phyloP scores from a whole-genome alignment of 1,140 invertebrate species.

The Batillaria attramentaria region DNA sequence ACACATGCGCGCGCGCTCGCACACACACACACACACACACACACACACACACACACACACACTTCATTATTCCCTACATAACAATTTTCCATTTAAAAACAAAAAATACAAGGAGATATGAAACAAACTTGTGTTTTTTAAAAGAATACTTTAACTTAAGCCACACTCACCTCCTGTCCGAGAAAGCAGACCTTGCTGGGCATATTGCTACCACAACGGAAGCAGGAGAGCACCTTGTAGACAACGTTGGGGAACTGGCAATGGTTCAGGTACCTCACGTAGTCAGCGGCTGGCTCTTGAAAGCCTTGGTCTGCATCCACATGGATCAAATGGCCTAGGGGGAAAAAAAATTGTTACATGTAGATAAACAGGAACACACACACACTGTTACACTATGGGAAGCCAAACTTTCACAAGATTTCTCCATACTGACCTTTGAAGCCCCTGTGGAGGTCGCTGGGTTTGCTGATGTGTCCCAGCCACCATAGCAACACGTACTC shows the following conservation, averaged over 20 bases:
- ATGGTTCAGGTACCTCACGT: conserved; percentile 49
- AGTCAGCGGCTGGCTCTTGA: conserved; percentile 38
- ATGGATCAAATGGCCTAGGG: conserved; percentile 59
- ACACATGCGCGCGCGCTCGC: neutral
- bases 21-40: neutral
- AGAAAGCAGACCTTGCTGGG: conserved; percentile 46
- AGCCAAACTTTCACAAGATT: neutral
- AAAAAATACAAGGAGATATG: neutral
- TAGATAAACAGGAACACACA: no score
- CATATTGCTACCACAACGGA: conserved; percentile 42
- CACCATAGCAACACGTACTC: conserved; percentile 61
- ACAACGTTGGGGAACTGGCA: conserved; percentile 62
- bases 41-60: neutral
- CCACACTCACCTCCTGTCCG: conserved; percentile 53
- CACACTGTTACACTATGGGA: neutral
- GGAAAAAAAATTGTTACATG: neutral
- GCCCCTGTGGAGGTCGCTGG: conserved; percentile 40
- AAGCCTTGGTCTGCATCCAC: conserved; percentile 55
- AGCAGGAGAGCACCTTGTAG: conserved; percentile 55
- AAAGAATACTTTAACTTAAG: neutral
- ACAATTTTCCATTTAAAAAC: neutral
- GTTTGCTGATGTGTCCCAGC: conserved; percentile 48
- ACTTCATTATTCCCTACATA: neutral
- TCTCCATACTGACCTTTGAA: conserved; percentile 50
- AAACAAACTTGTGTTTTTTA: neutral